Evolutionary conservation across 1,140 invertebrate species (phyloP).

Genomic region (Anoplolepis gracilipes): DNA sequence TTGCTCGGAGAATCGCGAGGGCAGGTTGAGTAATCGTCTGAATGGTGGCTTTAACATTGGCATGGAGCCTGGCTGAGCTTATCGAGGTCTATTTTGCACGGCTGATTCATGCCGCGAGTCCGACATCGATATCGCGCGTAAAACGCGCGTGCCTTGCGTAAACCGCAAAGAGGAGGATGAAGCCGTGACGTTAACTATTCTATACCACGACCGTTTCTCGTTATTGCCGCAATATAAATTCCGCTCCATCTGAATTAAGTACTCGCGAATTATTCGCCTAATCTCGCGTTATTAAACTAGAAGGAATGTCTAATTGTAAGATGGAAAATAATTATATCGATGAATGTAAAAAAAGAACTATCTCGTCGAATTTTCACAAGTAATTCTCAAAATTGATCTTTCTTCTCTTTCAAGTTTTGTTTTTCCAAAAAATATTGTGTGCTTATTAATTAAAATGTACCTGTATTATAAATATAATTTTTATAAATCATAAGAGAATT

Average conservation of each 20-base stretch:
- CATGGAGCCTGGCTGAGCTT: conserved; percentile 62
- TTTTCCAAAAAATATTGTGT: background rate
- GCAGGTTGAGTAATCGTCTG: conserved; percentile 43
- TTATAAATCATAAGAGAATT: background rate
- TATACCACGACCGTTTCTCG: background rate
- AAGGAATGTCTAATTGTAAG: no score
- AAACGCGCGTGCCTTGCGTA: conserved; percentile 44
- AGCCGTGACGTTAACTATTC: background rate
- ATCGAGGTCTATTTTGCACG: conserved; percentile 68
- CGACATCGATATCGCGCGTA: conserved; percentile 59
- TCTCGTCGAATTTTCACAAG: no score
- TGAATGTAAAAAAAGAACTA: background rate
- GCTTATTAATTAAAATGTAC: background rate
- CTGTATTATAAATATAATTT: background rate
- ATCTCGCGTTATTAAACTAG: conserved; percentile 1
- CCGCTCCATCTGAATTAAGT: conserved; percentile 16
- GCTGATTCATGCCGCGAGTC: conserved; percentile 69
- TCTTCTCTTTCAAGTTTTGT: background rate
- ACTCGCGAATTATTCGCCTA: background rate
- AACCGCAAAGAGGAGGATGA: conserved; percentile 15
- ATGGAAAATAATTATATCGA: background rate
- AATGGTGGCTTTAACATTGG: conserved; percentile 60
- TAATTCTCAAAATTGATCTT: background rate
- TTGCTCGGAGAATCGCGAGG: background rate
- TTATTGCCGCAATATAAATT: conserved; percentile 8